Evolutionary conservation across 2,888 invertebrate species (phyloP).

Genomic region (Herminia tarsipennalis): DNA sequence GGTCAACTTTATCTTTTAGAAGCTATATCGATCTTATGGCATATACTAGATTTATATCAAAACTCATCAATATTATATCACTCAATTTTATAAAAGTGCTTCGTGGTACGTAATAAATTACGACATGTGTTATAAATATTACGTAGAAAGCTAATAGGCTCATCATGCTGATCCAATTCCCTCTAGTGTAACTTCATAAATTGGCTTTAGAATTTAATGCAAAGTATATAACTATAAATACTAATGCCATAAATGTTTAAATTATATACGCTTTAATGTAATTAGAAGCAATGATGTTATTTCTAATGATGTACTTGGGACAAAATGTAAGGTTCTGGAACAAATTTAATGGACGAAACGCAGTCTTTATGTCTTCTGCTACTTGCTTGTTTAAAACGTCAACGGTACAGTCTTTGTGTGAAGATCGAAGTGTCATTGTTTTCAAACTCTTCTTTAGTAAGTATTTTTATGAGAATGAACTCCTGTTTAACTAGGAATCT

Average conservation of each 20-base stretch:
- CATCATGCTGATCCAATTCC: neutral
- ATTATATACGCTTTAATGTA: neutral
- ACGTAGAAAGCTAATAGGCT: neutral
- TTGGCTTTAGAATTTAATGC: neutral
- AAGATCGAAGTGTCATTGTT: neutral
- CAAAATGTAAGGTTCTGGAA: neutral
- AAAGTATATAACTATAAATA: neutral
- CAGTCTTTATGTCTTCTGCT: conserved; percentile 7
- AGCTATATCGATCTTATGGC: conserved; percentile 2
- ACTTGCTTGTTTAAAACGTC: conserved; percentile 4
- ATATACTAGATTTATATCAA: conserved; percentile 13
- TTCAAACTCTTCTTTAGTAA: neutral
- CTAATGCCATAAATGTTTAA: neutral
- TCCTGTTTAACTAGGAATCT: no score
- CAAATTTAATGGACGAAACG: conserved; percentile 10
- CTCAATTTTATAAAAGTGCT: neutral
- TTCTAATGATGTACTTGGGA: conserved; percentile 7
- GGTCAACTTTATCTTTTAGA: conserved; percentile 12
- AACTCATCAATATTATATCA: neutral
- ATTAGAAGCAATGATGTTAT: conserved; percentile 5
- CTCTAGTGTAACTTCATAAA: neutral
- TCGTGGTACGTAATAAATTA: neutral
- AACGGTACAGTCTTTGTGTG: neutral
- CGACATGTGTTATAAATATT: neutral
- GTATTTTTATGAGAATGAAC: no score